Conservation (phyloP, 2,888 invertebrate genomes). For the Dromius quadrimaculatus region DNA sequence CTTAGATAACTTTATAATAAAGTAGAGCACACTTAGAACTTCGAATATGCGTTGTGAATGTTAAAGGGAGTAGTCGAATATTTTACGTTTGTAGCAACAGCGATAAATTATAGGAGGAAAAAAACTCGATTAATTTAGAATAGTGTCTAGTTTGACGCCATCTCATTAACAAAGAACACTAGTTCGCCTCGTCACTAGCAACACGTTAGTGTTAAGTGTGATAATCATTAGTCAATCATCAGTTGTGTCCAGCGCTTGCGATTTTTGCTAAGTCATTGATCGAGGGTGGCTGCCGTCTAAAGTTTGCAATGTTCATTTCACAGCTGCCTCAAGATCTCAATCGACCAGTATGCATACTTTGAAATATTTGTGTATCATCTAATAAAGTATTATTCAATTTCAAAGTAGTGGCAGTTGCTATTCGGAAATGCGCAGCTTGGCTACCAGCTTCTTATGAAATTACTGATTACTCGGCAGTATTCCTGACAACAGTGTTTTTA, state of each 20-base stretch:
- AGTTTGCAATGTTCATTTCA: constrained; percentile 36
- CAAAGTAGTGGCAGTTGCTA: no score
- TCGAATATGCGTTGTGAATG: not conserved
- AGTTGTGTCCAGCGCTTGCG: constrained; percentile 57
- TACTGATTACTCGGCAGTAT: constrained; percentile 54
- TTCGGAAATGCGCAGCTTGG: constrained; percentile 4
- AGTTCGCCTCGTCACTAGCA: constrained; percentile 61
- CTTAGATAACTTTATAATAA: not conserved
- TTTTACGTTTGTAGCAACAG: not conserved
- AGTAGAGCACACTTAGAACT: not conserved
- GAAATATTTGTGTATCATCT: not conserved
- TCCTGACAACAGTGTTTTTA: constrained; percentile 51
- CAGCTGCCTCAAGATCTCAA: constrained; percentile 34
- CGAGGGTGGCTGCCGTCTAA: constrained; percentile 49
- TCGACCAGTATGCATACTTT: constrained; percentile 3
- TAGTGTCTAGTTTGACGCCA: constrained; percentile 35
- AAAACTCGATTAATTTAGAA: not conserved
- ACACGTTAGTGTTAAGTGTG: constrained; percentile 59
- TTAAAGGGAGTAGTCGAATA: not conserved
- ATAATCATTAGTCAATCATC: constrained; percentile 62
- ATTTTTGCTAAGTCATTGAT: constrained; percentile 59
- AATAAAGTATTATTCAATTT: not conserved
- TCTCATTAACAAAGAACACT: constrained; percentile 23
- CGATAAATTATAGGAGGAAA: not conserved
- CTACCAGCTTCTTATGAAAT: constrained; percentile 47